Percentiles rank a stretch among this genome's conserved stretches.
Evolutionary conservation across 2,888 invertebrate genomes (phyloP).

Genomic region (Acleris literana): DNA sequence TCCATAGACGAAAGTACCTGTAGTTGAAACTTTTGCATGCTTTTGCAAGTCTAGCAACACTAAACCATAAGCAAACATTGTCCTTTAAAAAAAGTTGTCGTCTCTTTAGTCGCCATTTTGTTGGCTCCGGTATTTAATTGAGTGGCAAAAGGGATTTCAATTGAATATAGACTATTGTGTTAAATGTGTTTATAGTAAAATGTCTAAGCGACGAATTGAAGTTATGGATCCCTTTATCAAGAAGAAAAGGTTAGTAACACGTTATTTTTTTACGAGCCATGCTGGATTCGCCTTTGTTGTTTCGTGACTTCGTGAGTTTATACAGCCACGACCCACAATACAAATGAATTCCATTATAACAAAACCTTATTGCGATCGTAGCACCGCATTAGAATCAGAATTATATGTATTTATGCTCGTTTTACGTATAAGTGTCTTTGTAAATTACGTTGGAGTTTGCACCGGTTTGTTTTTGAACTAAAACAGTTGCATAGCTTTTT

Average conservation of each 20-base stretch:
- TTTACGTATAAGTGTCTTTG: too few species aligned
- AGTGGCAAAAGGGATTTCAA: constrained; percentile 50
- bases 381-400: neutral
- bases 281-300: constrained; percentile 50
- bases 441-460: too few species aligned
- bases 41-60: constrained; percentile 3
- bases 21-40: too few species aligned
- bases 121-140: constrained; percentile 57
- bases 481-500: too few species aligned
- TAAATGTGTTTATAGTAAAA: constrained; percentile 61
- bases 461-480: too few species aligned
- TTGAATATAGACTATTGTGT: constrained; percentile 40
- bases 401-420: constrained; percentile 1
- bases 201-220: constrained; percentile 95
- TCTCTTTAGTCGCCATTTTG: constrained; percentile 68
- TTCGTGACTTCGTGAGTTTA: constrained; percentile 32
- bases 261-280: constrained; percentile 48
- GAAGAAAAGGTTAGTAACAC: constrained; percentile 85
- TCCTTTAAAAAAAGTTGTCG: constrained; percentile 32
- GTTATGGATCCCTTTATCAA: constrained; percentile 92
- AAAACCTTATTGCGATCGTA: neutral
- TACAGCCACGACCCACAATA: neutral
- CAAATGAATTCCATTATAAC: neutral
- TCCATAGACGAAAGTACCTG: neutral
- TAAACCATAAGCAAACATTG: constrained; percentile 34